Conservation (phyloP, 2,888 invertebrate species). For the Eremobia ochroleuca region DNA sequence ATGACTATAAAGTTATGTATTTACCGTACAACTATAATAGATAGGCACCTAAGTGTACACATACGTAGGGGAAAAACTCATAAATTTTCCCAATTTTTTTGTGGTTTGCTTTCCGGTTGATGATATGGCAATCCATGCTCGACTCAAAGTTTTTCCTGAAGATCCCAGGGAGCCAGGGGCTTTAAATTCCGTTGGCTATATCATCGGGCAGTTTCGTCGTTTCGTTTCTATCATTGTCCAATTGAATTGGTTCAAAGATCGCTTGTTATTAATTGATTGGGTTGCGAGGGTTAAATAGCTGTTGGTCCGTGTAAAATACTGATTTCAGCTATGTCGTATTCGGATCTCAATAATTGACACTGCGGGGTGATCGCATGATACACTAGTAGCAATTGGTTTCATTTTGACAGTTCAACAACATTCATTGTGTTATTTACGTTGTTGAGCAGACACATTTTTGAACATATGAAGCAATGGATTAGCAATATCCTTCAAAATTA, state of each 20-base stretch:
- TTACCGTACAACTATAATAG: background rate
- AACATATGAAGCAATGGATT: too few species aligned
- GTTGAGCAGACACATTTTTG: too few species aligned
- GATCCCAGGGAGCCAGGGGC: too few species aligned
- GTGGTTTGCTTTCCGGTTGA: background rate
- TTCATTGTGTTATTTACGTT: too few species aligned
- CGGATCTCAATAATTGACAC: background rate
- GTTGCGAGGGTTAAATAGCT: conserved; percentile 37
- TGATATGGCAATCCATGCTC: background rate
- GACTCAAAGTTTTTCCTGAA: background rate
- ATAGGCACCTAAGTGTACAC: too few species aligned
- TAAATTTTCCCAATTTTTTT: background rate
- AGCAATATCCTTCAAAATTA: too few species aligned
- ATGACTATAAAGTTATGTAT: background rate
- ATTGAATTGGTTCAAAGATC: conserved; percentile 50
- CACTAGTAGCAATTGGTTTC: too few species aligned
- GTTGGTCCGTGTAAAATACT: background rate
- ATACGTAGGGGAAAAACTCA: background rate
- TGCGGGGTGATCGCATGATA: too few species aligned
- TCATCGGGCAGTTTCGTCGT: background rate
- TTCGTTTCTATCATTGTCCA: conserved; percentile 15
- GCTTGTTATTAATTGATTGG: conserved; percentile 39
- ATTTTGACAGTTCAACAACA: too few species aligned
- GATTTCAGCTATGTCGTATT: conserved; percentile 15
- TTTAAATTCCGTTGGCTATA: background rate